Conservation (phyloP, 2,888 invertebrate genomes). For the Dorcus hopei region DNA sequence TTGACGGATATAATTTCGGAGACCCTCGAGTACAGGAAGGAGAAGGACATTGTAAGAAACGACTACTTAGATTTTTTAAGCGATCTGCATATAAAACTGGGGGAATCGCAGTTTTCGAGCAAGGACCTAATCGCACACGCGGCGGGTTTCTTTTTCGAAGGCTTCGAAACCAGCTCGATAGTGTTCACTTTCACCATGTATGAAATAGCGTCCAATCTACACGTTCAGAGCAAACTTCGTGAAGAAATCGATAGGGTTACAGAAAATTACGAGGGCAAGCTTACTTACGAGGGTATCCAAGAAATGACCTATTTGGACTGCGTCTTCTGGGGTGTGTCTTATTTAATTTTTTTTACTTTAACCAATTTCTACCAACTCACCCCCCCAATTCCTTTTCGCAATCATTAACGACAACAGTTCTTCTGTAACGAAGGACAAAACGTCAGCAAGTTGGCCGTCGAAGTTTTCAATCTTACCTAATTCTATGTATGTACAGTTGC, state of each 20-base stretch:
- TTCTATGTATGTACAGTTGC: too few species aligned
- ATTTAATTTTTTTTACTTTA: constrained; percentile 40
- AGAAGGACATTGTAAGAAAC: constrained; percentile 42
- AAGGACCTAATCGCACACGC: constrained; percentile 42
- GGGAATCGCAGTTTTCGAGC: constrained; percentile 27
- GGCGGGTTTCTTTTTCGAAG: constrained; percentile 49
- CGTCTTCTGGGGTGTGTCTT: constrained; percentile 39
- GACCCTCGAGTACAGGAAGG: constrained; percentile 43
- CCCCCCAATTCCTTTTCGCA: too few species aligned
- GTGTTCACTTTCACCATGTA: constrained; percentile 45
- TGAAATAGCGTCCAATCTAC: constrained; percentile 44
- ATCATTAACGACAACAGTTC: too few species aligned
- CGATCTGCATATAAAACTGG: constrained; percentile 31
- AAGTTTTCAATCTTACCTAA: too few species aligned
- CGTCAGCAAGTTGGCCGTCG: too few species aligned
- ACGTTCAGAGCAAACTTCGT: constrained; percentile 46
- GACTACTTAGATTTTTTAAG: constrained; percentile 49
- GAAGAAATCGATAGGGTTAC: constrained; percentile 42
- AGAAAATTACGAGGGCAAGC: constrained; percentile 33
- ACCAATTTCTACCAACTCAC: too few species aligned
- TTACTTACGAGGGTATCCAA: constrained; percentile 47
- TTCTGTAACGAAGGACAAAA: too few species aligned
- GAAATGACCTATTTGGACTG: constrained; percentile 51
- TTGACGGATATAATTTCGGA: constrained; percentile 38
- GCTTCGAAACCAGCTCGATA: constrained; percentile 51